phyloP scores from a whole-genome alignment of 2,797 vertebrate species.

The Siniperca scherzeri region DNA sequence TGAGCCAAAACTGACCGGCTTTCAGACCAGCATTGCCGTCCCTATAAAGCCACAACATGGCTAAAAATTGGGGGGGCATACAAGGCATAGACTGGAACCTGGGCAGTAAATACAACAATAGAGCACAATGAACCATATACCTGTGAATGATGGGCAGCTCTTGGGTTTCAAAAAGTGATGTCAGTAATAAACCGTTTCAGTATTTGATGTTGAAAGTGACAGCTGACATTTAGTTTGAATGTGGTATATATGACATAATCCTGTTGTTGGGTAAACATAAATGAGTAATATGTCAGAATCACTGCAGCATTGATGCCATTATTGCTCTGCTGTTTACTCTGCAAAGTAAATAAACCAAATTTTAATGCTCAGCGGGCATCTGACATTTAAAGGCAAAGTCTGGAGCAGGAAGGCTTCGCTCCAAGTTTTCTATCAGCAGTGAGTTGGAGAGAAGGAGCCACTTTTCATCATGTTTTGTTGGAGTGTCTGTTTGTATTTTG shows the following conservation, averaged over 20 bases:
- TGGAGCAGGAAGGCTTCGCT: not conserved
- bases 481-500: not conserved
- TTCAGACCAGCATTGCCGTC: not conserved
- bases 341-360: not conserved
- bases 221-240: constrained; percentile 1
- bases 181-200: not conserved
- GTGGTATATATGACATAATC: not conserved
- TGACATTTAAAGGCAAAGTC: constrained; percentile 23
- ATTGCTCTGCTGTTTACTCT: constrained; percentile 23
- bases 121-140: not conserved
- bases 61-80: not conserved
- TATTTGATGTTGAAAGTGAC: not conserved
- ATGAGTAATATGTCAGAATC: constrained; percentile 12
- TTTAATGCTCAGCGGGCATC: not conserved
- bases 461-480: not conserved
- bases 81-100: not conserved
- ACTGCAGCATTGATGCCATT: not conserved
- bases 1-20: not conserved
- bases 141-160: not conserved
- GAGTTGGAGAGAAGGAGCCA: not conserved
- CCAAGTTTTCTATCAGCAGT: not conserved
- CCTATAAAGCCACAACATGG: not conserved
- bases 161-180: not conserved
- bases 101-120: not conserved
- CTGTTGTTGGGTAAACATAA: not conserved